Evolutionary conservation across 2,888 invertebrate genomes (phyloP), one percentile per base, ranked within the genome.

Genomic region (Autographa gamma): DNA sequence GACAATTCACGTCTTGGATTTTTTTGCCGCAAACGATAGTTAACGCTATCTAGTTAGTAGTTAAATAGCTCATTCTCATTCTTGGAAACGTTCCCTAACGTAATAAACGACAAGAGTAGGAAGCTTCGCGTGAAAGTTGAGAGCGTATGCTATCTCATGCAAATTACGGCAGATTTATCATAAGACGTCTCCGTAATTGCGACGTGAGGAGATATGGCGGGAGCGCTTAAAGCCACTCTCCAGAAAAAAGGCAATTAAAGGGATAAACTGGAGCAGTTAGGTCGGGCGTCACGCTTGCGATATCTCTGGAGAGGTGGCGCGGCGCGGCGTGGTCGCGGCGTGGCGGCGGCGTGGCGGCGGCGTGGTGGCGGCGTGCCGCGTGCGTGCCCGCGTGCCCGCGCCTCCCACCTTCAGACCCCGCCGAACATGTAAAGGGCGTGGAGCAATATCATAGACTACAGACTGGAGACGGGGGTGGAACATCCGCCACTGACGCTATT

Each of bases 71-170:
- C 94, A 93, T 94, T 95, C 91, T 92, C 92, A 94, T 95, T 95
- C 95, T 93, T 92, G 92, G 90, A 93, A 94, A 94, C 93, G 94
- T 93, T 93, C 90, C 92, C 89, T 93, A 93, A 94, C 90, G 94
- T 95, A 94, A 95, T 95, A 95, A 95, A 94, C 93, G 94, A 91
- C 93, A 94, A 93, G 93, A 94, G 93, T 92, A 93, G 92, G 92
- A 93, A 94, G 93, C 93, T 92, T 90, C 92, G 92, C 93, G 93
- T 92, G 93, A 95, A 95, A 95, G 95, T 95, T 95, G 94, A 93
- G 93, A 95, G 94, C 95, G 94, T 95, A 95, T 95, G 95, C 95
- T 95, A 95, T 95, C 95, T 95, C 95, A 95, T 95, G 95, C 95
- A 95, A 95, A 95, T 95, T 95, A 95, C 94, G 90, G 93, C 89